phyloP scores from a whole-genome alignment of 2,797 vertebrate species.

The Pangasius macronema region DNA sequence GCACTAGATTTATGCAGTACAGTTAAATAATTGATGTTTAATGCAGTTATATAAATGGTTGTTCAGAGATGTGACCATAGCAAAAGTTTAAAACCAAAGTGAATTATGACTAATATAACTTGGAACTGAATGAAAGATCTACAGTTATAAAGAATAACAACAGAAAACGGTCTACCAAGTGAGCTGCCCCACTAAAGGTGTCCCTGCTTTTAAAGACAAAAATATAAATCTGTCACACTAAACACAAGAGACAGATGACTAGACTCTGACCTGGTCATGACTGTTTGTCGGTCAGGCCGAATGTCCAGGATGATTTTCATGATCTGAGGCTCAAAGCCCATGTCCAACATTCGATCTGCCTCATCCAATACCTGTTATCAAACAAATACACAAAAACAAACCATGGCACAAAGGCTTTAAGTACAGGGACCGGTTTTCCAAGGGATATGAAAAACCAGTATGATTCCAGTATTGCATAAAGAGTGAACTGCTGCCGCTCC shows the following conservation, averaged over 20 bases:
- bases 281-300: conserved; percentile 91
- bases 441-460: background rate
- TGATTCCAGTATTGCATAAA: background rate
- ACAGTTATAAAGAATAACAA: background rate
- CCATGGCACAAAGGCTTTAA: background rate
- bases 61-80: background rate
- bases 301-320: conserved; percentile 96
- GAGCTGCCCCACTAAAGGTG: background rate
- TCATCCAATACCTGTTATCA: conserved; percentile 91
- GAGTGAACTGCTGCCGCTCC: too few species aligned
- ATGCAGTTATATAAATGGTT: background rate
- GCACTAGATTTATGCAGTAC: conserved; percentile 74
- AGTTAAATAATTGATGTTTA: background rate
- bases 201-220: background rate
- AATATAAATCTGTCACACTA: background rate
- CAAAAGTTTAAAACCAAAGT: background rate
- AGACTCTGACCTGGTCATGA: conserved; percentile 89
- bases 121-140: background rate
- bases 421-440: background rate
- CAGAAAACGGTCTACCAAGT: background rate
- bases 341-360: conserved; percentile 96
- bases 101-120: background rate
- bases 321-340: conserved; percentile 99
- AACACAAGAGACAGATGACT: background rate
- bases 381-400: background rate